These are phyloP conservation scores for Rhynchonycteris naso DNA, from an alignment of 2,797 vertebrate genomes.

Conservation along the genomic window DNA sequence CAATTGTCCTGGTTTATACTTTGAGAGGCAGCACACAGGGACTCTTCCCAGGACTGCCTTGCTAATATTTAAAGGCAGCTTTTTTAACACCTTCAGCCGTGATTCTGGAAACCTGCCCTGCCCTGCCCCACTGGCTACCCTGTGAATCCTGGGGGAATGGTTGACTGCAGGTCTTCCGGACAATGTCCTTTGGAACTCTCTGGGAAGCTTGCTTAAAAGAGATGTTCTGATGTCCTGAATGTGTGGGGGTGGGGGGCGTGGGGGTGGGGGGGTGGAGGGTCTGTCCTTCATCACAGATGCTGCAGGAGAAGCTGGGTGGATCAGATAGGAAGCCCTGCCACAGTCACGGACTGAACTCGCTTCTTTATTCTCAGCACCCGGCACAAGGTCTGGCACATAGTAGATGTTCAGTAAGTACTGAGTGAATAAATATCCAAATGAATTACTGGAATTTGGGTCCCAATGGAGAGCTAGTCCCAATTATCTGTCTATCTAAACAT, in stretches of 20 bases:
- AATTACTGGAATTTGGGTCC: neutral
- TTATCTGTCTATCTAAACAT: neutral
- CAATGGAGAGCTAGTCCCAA: neutral
- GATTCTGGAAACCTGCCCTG: neutral
- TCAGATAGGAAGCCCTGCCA: neutral
- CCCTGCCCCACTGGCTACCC: neutral
- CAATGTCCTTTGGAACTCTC: neutral
- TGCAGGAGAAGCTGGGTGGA: neutral
- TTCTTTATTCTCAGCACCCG: neutral
- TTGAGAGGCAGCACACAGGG: neutral
- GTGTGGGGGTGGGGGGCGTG: too few relatives aligned
- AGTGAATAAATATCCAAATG: neutral
- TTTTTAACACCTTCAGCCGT: neutral
- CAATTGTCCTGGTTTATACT: neutral
- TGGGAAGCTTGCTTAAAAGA: neutral
- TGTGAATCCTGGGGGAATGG: neutral
- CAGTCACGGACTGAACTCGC: neutral
- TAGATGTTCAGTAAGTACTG: neutral
- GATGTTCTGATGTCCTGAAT: neutral
- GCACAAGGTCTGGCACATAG: neutral
- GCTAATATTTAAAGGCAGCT: neutral
- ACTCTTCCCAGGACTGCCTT: neutral
- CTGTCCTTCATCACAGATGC: neutral
- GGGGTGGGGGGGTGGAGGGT: neutral
- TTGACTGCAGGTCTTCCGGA: neutral